Evolutionary conservation across 2,113 vertebrate species (phyloP).

Genomic region (Seriola aureovittata): DNA sequence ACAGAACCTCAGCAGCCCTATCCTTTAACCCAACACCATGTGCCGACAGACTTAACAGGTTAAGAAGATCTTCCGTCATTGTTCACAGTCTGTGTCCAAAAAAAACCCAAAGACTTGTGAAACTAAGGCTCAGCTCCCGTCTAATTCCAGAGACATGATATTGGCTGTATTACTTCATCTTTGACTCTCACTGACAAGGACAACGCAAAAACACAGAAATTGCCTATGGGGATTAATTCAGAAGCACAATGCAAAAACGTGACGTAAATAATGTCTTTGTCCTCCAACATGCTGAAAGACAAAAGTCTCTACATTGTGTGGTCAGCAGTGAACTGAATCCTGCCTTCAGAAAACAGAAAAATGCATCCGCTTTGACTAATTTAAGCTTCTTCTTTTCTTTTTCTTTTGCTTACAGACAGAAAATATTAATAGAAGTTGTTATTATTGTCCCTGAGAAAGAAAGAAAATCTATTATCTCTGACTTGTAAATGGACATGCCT

Average conservation of each 20-base stretch:
- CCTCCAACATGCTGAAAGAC: neutral
- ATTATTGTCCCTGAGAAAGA: slow-evolving; percentile 4
- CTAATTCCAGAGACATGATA: neutral
- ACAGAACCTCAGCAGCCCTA: neutral
- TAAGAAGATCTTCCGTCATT: neutral
- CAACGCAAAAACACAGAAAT: slow-evolving; percentile 10
- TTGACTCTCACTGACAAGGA: slow-evolving; percentile 8
- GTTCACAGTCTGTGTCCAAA: neutral
- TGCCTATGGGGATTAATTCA: slow-evolving; percentile 30
- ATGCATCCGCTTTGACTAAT: slow-evolving; percentile 9
- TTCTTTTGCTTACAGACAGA: neutral
- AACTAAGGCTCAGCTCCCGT: neutral
- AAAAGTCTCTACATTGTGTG: slow-evolving; percentile 1
- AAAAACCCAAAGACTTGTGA: no score
- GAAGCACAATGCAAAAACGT: neutral
- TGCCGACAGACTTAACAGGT: neutral
- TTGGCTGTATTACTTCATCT: slow-evolving; percentile 11
- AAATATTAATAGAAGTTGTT: slow-evolving; percentile 13
- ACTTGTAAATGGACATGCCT: neutral
- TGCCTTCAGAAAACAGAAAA: neutral
- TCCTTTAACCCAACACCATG: neutral
- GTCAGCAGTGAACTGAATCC: slow-evolving; percentile 13
- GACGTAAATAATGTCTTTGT: neutral
- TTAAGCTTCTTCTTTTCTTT: neutral
- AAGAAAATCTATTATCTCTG: neutral